phyloP scores from a whole-genome alignment of 2,113 vertebrate genomes.

The Scophthalmus maximus region DNA sequence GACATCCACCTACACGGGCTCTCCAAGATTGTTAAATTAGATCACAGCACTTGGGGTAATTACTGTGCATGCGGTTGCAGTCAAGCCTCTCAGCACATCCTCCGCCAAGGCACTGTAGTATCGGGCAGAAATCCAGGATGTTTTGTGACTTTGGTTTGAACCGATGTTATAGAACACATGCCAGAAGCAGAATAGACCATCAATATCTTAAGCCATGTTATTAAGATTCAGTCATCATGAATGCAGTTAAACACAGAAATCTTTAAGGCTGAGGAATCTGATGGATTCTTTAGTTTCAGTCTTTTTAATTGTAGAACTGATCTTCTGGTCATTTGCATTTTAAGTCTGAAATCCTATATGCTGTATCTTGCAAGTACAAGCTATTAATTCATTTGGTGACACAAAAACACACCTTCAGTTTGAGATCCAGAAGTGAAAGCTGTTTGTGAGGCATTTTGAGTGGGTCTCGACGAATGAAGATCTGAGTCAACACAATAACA shows the following conservation, averaged over 20 bases:
- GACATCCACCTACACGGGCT: constrained; percentile 23
- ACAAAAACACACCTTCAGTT: neutral
- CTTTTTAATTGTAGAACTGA: no score
- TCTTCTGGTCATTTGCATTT: no score
- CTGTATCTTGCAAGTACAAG: no score
- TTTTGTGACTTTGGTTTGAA: no score
- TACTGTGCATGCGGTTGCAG: neutral
- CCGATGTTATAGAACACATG: no score
- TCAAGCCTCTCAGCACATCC: neutral
- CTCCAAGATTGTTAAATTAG: constrained; percentile 18
- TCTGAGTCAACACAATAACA: neutral
- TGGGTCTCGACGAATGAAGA: neutral
- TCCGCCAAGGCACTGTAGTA: neutral
- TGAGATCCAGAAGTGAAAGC: neutral
- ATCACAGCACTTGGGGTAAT: constrained; percentile 39
- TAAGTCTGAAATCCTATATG: neutral
- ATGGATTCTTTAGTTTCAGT: no score
- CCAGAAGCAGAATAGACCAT: no score
- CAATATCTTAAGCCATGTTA: no score
- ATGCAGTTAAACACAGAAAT: no score
- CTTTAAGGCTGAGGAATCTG: neutral
- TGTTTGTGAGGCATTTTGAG: neutral
- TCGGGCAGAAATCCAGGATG: no score
- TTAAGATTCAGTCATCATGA: no score
- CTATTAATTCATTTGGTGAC: neutral